These are phyloP conservation scores for Drosophila asahinai DNA, from an alignment of 1,140 invertebrate species.

Conservation along the genomic window DNA sequence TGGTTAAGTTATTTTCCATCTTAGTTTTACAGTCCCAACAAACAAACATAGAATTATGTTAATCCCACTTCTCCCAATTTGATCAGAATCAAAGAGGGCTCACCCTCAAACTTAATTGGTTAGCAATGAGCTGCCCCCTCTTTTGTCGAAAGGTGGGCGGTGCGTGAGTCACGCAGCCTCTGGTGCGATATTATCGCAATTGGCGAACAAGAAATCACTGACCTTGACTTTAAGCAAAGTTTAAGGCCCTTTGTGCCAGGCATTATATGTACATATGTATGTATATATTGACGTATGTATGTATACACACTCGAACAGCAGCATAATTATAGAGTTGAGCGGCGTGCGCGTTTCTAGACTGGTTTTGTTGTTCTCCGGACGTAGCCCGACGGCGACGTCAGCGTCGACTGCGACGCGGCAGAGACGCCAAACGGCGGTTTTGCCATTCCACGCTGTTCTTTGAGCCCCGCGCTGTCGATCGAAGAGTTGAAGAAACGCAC, in stretches of 20 bases:
- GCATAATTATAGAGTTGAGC: slow-evolving; percentile 70
- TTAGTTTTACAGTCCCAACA: no score
- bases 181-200: slow-evolving; percentile 62
- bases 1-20: no score
- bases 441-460: slow-evolving; percentile 62
- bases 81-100: background rate
- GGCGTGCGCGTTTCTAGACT: slow-evolving; percentile 73
- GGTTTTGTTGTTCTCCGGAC: slow-evolving; percentile 66
- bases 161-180: slow-evolving; percentile 51
- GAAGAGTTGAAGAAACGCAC: slow-evolving; percentile 53
- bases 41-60: background rate
- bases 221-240: slow-evolving; percentile 84
- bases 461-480: slow-evolving; percentile 33
- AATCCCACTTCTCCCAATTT: background rate
- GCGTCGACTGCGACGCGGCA: slow-evolving; percentile 13
- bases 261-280: slow-evolving; percentile 22
- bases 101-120: slow-evolving; percentile 1
- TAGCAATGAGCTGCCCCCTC: background rate
- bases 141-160: slow-evolving; percentile 9
- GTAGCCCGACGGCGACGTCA: slow-evolving; percentile 17
- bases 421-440: slow-evolving; percentile 26
- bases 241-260: slow-evolving; percentile 80
- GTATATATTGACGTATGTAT: slow-evolving; percentile 6
- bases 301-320: slow-evolving; percentile 40
- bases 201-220: slow-evolving; percentile 84